Percentiles rank a stretch among this genome's conserved stretches.
Conservation (phyloP, 2,113 vertebrate genomes). For the Ageneiosus marmoratus region DNA sequence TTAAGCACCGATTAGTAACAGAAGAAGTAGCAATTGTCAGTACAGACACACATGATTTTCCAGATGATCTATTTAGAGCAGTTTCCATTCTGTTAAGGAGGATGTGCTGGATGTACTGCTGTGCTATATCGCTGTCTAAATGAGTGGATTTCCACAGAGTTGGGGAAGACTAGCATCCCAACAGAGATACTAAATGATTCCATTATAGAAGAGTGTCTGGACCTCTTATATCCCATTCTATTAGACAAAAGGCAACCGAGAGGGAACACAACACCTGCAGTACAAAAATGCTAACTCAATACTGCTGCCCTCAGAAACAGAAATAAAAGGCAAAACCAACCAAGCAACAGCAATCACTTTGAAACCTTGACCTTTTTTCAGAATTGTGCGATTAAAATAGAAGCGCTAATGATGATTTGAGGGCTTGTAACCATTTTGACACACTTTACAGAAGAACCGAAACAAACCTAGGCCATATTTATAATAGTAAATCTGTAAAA, state of each 20-base stretch:
- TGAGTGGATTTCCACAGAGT: slow-evolving; percentile 39
- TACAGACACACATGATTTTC: slow-evolving; percentile 18
- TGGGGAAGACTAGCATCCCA: slow-evolving; percentile 46
- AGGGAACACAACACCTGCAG: slow-evolving; percentile 45
- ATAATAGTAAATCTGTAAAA: not conserved
- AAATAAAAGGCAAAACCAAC: not conserved
- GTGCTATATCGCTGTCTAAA: slow-evolving; percentile 22
- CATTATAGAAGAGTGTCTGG: slow-evolving; percentile 52
- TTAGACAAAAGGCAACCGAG: slow-evolving; percentile 56
- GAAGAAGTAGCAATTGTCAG: not conserved
- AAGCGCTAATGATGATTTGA: not conserved
- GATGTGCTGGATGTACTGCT: slow-evolving; percentile 12
- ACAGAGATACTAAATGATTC: slow-evolving; percentile 47
- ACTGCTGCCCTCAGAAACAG: not conserved
- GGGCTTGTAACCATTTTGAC: not conserved
- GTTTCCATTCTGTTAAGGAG: not conserved
- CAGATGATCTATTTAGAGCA: slow-evolving; percentile 18
- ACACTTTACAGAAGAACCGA: not conserved
- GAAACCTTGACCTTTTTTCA: not conserved
- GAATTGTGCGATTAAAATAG: not conserved
- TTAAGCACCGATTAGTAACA: not conserved
- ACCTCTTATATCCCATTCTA: slow-evolving; percentile 44
- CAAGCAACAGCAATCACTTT: not conserved
- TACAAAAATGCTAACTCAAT: slow-evolving; percentile 29
- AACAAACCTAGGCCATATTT: not conserved